phyloP scores from a whole-genome alignment of 1,140 invertebrate genomes.

The Helicoverpa armigera region DNA sequence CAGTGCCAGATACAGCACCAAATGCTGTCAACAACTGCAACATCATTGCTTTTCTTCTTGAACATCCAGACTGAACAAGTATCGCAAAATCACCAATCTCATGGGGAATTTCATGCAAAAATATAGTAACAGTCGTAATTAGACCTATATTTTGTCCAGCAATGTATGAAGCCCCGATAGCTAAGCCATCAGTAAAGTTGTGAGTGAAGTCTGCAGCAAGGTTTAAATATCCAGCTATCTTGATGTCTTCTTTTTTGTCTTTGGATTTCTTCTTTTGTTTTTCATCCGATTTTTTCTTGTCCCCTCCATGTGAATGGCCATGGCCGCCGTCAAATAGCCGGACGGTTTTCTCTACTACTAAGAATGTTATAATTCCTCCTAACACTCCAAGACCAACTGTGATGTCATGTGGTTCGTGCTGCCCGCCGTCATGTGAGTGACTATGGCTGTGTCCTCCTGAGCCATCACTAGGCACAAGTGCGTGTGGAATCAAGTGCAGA shows the following conservation, averaged over 20 bases:
- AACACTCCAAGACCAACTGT: conserved; percentile 96
- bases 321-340: conserved; percentile 95
- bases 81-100: conserved; percentile 99
- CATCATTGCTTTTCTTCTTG: conserved; percentile 95
- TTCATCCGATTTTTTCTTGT: conserved; percentile 82
- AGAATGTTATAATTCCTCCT: conserved; percentile 96
- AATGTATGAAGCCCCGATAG: conserved; percentile 98
- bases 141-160: conserved; percentile 94
- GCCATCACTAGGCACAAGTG: conserved; percentile 88
- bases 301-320: conserved; percentile 85
- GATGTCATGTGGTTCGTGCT: conserved; percentile 90
- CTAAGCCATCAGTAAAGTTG: conserved; percentile 98
- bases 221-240: conserved; percentile 97
- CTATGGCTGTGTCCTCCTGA: conserved; percentile 88
- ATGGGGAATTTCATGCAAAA: conserved; percentile 98
- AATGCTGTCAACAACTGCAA: conserved; percentile 97
- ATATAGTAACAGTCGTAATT: conserved; percentile 96
- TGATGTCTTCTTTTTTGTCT: conserved; percentile 90
- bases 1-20: conserved; percentile 96
- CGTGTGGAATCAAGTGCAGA: conserved; percentile 98
- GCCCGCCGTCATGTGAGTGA: conserved; percentile 84
- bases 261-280: conserved; percentile 81
- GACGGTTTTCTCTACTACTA: conserved; percentile 97
- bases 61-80: conserved; percentile 97
- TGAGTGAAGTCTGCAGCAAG: conserved; percentile 98